Percentiles rank a stretch among this genome's conserved stretches.
Conservation (phyloP, 2,888 invertebrate species). For the Lepidochrysops patricia region DNA sequence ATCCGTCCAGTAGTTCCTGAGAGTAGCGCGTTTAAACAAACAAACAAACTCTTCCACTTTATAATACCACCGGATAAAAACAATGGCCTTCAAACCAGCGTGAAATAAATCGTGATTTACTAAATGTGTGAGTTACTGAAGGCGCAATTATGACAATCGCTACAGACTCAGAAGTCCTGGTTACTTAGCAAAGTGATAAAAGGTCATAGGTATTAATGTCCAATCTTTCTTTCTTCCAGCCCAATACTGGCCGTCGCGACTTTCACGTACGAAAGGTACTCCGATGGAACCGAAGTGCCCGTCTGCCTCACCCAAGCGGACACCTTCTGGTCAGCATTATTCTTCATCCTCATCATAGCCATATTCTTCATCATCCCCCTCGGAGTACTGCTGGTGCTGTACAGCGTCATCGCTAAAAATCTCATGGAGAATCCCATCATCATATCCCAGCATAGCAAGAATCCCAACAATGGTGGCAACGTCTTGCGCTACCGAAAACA, state of each 20-base stretch:
- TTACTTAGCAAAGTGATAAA: too few relatives aligned
- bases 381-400: constrained; percentile 84
- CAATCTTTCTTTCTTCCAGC: constrained; percentile 68
- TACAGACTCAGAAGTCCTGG: too few relatives aligned
- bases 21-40: too few relatives aligned
- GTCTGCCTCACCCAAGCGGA: constrained; percentile 88
- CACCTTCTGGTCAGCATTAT: constrained; percentile 84
- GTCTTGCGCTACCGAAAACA: constrained; percentile 84
- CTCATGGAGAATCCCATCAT: constrained; percentile 86
- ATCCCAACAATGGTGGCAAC: constrained; percentile 62
- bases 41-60: too few relatives aligned
- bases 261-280: constrained; percentile 81
- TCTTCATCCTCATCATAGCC: constrained; percentile 86
- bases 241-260: constrained; percentile 89
- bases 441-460: constrained; percentile 75
- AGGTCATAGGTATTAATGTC: neutral
- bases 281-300: constrained; percentile 81
- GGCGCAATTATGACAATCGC: too few relatives aligned
- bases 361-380: constrained; percentile 91
- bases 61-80: too few relatives aligned
- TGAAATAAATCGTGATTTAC: too few relatives aligned
- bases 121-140: too few relatives aligned
- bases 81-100: too few relatives aligned
- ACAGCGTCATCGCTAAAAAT: constrained; percentile 89
- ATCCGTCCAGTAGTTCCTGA: too few relatives aligned